These are phyloP conservation scores for Stomatorhinus ivindoensis DNA, from an alignment of 2,113 vertebrate genomes.

Conservation along the genomic window DNA sequence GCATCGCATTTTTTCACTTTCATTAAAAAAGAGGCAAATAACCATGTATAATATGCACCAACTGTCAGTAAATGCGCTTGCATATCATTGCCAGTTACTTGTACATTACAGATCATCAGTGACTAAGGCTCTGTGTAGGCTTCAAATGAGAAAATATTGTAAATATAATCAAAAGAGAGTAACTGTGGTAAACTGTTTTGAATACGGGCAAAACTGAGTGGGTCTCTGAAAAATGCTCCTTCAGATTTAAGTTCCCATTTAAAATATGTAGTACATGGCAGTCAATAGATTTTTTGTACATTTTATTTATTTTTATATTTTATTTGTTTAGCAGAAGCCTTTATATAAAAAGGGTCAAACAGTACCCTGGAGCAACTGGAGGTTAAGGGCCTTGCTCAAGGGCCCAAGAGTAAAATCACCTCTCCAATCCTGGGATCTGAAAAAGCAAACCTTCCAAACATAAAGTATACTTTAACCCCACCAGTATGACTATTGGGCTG, in stretches of 20 bases:
- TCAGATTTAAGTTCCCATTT: neutral
- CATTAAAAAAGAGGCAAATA: constrained; percentile 28
- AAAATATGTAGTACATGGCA: neutral
- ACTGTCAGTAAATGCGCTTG: constrained; percentile 16
- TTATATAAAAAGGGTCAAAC: no score
- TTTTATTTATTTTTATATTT: neutral
- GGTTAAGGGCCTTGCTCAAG: neutral
- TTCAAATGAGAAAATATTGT: neutral
- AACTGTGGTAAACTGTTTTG: neutral
- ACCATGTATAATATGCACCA: constrained; percentile 23
- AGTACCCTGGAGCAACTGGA: neutral
- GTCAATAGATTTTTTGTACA: neutral
- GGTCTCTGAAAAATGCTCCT: neutral
- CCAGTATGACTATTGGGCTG: neutral
- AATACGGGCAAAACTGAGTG: neutral
- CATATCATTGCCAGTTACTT: constrained; percentile 10
- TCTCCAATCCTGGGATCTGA: neutral
- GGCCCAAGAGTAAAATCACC: neutral
- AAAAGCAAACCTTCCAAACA: neutral
- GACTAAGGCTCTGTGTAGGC: neutral
- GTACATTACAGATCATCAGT: neutral
- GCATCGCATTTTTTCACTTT: constrained; percentile 49
- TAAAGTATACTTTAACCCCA: neutral
- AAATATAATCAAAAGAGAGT: neutral
- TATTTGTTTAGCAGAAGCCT: neutral